Evolutionary conservation across 1,140 invertebrate genomes (phyloP).

Genomic region (Armadillidium nasatum): DNA sequence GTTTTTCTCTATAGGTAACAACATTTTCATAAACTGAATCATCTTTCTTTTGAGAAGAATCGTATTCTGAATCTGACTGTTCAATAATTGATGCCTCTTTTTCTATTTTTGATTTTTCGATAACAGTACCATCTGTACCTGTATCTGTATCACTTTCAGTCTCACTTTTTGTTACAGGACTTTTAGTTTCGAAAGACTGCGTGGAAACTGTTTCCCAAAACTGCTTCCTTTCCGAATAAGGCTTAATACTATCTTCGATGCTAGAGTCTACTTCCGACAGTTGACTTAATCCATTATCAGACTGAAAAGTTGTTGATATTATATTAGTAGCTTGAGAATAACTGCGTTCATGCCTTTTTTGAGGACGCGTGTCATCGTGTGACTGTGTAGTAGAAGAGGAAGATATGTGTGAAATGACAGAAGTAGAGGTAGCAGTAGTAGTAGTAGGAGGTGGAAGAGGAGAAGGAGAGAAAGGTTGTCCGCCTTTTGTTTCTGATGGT

Average conservation of each 20-base stretch:
- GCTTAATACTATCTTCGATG: slow-evolving; percentile 39
- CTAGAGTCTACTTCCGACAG: slow-evolving; percentile 25
- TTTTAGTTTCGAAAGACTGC: slow-evolving; percentile 40
- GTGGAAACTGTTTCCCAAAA: slow-evolving; percentile 44
- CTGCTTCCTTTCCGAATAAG: slow-evolving; percentile 42
- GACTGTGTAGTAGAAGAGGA: slow-evolving; percentile 19
- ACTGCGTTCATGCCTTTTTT: slow-evolving; percentile 38
- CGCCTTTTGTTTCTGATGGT: slow-evolving; percentile 42
- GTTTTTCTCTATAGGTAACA: slow-evolving; percentile 46
- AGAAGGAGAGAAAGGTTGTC: slow-evolving; percentile 25
- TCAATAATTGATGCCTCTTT: slow-evolving; percentile 29
- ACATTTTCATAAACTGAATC: slow-evolving; percentile 52
- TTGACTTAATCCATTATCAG: slow-evolving; percentile 23
- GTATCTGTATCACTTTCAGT: slow-evolving; percentile 44
- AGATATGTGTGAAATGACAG: slow-evolving; percentile 24
- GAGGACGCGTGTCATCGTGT: slow-evolving; percentile 8
- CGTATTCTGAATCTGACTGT: slow-evolving; percentile 48
- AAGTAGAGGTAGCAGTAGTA: slow-evolving; percentile 28
- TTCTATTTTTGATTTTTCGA: slow-evolving; percentile 20
- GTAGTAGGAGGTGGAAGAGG: slow-evolving; percentile 29
- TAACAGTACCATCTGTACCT: slow-evolving; percentile 35
- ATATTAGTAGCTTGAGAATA: slow-evolving; percentile 43
- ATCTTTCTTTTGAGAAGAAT: slow-evolving; percentile 46
- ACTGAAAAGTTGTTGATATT: slow-evolving; percentile 30
- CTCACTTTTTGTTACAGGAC: slow-evolving; percentile 33